phyloP scores from a whole-genome alignment of 2,113 vertebrate species.

The Colinus virginianus region DNA sequence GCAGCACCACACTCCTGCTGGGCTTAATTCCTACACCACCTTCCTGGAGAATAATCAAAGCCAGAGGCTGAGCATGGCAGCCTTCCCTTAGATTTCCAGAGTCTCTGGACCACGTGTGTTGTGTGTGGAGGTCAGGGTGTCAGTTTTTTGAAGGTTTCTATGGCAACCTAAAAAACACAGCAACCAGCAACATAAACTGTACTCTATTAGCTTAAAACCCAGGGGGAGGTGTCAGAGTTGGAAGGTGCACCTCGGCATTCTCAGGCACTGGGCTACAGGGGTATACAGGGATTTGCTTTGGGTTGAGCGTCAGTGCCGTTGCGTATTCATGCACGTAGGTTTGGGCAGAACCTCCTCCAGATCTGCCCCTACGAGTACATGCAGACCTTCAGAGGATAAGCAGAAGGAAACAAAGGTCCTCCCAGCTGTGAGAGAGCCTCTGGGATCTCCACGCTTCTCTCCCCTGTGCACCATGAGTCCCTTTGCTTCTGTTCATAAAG shows the following conservation, averaged over 20 bases:
- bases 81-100: neutral
- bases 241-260: neutral
- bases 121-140: neutral
- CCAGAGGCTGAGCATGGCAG: neutral
- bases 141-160: neutral
- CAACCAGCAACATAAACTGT: neutral
- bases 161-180: neutral
- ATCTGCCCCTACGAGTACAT: neutral
- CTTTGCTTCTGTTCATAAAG: neutral
- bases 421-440: neutral
- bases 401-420: neutral
- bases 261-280: neutral
- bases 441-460: neutral
- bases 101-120: neutral
- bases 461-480: neutral
- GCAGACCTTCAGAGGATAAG: neutral
- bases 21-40: rapidly evolving
- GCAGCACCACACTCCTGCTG: rapidly evolving
- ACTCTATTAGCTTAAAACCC: neutral
- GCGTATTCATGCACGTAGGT: rapidly evolving
- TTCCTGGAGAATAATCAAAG: neutral
- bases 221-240: neutral
- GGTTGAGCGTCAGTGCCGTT: neutral
- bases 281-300: neutral
- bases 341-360: neutral